Conservation (phyloP, 92 coral and sea anemone genomes). For the Umimayanthus chanpuru region DNA sequence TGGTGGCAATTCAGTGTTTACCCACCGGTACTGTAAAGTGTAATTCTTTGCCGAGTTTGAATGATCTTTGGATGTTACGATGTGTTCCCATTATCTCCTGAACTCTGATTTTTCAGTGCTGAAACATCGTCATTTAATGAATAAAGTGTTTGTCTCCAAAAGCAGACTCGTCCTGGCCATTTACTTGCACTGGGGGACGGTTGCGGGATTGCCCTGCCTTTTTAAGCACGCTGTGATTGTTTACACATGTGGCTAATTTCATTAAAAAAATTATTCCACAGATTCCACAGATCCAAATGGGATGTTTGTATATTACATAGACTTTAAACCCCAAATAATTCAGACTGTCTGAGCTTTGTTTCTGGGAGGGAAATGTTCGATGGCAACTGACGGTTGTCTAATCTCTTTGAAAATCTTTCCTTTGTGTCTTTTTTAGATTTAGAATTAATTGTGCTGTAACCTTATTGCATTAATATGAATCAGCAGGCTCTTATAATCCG, state of each 20-base stretch:
- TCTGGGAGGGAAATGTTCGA: neutral
- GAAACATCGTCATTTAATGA: neutral
- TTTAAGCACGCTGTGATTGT: neutral
- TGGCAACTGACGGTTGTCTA: neutral
- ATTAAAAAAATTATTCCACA: slow-evolving; percentile 26
- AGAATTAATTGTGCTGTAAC: neutral
- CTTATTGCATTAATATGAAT: neutral
- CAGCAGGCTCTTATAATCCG: neutral
- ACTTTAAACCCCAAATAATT: neutral
- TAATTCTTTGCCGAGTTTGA: neutral
- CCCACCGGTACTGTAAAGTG: neutral
- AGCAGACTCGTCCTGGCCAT: neutral
- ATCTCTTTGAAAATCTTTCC: neutral
- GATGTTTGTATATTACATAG: neutral
- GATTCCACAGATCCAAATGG: neutral
- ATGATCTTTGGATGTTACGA: neutral
- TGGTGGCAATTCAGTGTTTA: slow-evolving; percentile 3
- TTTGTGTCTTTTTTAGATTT: too few species aligned
- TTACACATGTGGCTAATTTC: slow-evolving; percentile 30
- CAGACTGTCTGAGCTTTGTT: neutral
- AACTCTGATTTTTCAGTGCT: neutral
- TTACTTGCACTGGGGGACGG: neutral
- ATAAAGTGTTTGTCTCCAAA: neutral
- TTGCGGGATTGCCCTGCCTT: neutral
- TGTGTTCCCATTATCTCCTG: neutral